Evolutionary conservation across 2,888 invertebrate species (phyloP), one percentile per base, ranked within the genome.

Genomic region (Ectropis crepuscularia): DNA sequence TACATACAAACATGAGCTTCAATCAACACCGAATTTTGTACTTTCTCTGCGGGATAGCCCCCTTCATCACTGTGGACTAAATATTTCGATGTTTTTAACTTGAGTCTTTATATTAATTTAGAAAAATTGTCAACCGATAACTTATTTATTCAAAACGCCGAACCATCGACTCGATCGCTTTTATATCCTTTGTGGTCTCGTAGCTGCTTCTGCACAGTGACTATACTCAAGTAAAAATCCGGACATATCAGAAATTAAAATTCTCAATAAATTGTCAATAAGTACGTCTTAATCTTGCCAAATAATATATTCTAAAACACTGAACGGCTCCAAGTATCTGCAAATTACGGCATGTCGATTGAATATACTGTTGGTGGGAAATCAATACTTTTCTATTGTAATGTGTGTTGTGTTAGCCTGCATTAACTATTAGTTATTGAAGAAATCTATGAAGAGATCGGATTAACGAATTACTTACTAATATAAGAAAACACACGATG

Each of bases 1-100:
- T 85, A 88, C 79, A 87, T 89, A 91, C 85, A 89, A 88, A 90
- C 87, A 86, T 86, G 90, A 87, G 86, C 81, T 85, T 73, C 85
- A 87, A 85, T 89, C 89, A 89, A 90, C 92, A 92, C 90, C 91
- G 92, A 92, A 92, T 89, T 92, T 92, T 92, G 92, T 92, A 92
- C 92, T 92, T 85, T 91, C 81, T 86, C 88, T 83, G 82, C 79
- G 91, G 90, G 88, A 83, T 86, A 87, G 83, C 84, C 87, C 77
- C 88, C 87, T 82, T 82, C 83, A 87, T 89, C 90, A 90, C 89
- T 86, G 90, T 90, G 92, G 92, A 92, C 91, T 90, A 88, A 86
- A 86, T 83, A 91, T 84, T 92, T 92, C 92, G 92, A 92, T 92
- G 92, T 92, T 89, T 89, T 78, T 82, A 85, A 86, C 85, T 88